These are phyloP conservation scores for Mormyrops attenuatus DNA, from an alignment of 2,797 vertebrate species.

Conservation along the genomic window DNA sequence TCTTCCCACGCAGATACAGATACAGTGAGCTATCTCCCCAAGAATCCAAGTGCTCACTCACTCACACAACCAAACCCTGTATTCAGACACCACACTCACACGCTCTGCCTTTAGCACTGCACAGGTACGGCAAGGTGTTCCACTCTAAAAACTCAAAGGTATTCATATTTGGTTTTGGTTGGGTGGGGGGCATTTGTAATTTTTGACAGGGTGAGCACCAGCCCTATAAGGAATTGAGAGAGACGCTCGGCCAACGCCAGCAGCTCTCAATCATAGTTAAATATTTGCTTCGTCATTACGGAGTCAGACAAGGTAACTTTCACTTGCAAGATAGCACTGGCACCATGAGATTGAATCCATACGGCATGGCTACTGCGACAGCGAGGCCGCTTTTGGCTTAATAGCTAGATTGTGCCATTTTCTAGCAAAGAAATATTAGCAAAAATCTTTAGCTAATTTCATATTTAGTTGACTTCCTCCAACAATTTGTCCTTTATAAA, in stretches of 20 bases:
- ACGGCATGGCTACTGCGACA: not conserved
- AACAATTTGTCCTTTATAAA: not conserved
- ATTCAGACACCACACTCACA: not conserved
- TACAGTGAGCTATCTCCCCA: not conserved
- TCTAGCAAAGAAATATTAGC: not conserved
- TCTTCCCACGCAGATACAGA: slow-evolving; percentile 1
- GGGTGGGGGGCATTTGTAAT: not conserved
- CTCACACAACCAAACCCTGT: not conserved
- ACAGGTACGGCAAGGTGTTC: not conserved
- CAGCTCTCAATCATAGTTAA: not conserved
- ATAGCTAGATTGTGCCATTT: not conserved
- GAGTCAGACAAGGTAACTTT: not conserved
- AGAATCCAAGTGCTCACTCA: not conserved
- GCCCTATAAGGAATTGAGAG: not conserved
- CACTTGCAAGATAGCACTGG: not conserved
- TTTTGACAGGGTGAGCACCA: not conserved
- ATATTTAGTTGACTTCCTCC: not conserved
- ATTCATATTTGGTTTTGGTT: not conserved
- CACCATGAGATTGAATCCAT: not conserved
- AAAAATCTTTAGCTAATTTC: not conserved
- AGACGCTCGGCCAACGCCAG: not conserved
- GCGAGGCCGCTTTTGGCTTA: not conserved
- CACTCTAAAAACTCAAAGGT: not conserved
- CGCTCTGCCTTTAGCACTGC: not conserved
- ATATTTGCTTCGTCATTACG: slow-evolving; percentile 1